A percentile compares a stretch with the other conserved stretches of the same genome.
Evolutionary conservation across 2,888 invertebrate species (phyloP).

Genomic region (Sinopyrophorus schimmeli): DNA sequence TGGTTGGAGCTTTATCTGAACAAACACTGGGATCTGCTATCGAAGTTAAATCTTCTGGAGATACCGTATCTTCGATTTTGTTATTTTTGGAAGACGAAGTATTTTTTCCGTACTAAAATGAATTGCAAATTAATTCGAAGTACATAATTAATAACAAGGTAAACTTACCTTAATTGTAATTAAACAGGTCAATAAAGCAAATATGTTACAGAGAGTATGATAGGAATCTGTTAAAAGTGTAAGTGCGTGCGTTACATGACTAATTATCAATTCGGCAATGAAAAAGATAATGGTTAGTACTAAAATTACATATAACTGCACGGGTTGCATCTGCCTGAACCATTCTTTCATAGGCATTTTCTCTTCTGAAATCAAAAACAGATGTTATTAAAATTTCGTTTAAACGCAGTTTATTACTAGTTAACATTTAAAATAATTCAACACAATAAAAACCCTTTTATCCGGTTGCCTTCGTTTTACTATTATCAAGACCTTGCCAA

Average conservation of each 20-base stretch:
- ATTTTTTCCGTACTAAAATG: slow-evolving; percentile 23
- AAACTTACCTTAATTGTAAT: slow-evolving; percentile 74
- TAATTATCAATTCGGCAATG: slow-evolving; percentile 79
- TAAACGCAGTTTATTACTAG: no score
- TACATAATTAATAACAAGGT: no score
- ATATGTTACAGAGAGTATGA: slow-evolving; percentile 91
- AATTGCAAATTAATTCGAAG: neutral
- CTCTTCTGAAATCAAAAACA: slow-evolving; percentile 37
- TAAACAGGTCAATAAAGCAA: slow-evolving; percentile 81
- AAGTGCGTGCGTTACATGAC: slow-evolving; percentile 88
- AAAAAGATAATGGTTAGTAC: slow-evolving; percentile 76
- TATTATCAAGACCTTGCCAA: no score
- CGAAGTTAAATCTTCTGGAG: slow-evolving; percentile 11
- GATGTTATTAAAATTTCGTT: neutral
- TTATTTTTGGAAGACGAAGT: no score
- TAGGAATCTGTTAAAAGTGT: slow-evolving; percentile 91
- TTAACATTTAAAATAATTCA: no score
- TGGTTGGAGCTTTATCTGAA: slow-evolving; percentile 30
- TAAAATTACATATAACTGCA: slow-evolving; percentile 74
- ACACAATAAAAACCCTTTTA: no score
- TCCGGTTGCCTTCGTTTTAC: no score
- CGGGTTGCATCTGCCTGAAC: slow-evolving; percentile 73
- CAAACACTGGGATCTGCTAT: slow-evolving; percentile 5
- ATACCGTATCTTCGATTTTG: slow-evolving; percentile 24
- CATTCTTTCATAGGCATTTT: slow-evolving; percentile 79